Base-by-base conservation (phyloP, 2,888 invertebrate species). In the Dione juno region DNA sequence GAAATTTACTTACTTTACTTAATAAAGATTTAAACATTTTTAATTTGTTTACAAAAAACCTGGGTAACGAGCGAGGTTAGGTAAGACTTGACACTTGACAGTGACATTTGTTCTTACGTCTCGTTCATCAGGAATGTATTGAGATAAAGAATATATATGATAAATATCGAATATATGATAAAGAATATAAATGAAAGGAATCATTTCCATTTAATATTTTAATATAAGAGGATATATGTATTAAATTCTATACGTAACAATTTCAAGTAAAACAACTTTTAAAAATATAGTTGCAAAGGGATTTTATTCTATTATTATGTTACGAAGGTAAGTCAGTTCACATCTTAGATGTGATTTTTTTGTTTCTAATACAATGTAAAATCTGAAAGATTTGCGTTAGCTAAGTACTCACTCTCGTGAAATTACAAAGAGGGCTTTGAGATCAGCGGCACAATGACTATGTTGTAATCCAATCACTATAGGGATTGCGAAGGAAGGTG, bases 11-110 rank as follows among this genome's bases (percentile, higher is more conserved):
- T 40, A 90, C 21, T 71, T 83, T 88, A 72, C 68, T 84, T 19
- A 90, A 16, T 35, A 91, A 21, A 50, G 78, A 79, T 80, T 80
- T 87, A 53, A 92, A 85, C 92, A 92, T 79, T 85, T 72, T 40
- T 40, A 52, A 21, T 3, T 57, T 67, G 40, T 68, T 52, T 74
- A 61, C 16, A 41, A 50, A 7, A 45, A 13, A 14, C 37, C 1
- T n/a, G 37, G 14, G 9, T 43, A 43, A 48, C 67, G 43, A 43
- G 35, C 70, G 48, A 72, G 76, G 74, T 75, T 75, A 76, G 59
- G 48, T 58, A 28, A 28, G 54, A 53, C 40, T 35, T 67, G 69
- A 66, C 66, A 53, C 40, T 35, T 67, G 69, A 66, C 66, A 63
- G 52, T 71, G 74, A 71, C 69, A 48, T 41, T 50, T 41, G 28